Evolutionary conservation across 2,888 invertebrate genomes (phyloP), one percentile per base, ranked within the genome.

Genomic region (Allolobophora icterica): DNA sequence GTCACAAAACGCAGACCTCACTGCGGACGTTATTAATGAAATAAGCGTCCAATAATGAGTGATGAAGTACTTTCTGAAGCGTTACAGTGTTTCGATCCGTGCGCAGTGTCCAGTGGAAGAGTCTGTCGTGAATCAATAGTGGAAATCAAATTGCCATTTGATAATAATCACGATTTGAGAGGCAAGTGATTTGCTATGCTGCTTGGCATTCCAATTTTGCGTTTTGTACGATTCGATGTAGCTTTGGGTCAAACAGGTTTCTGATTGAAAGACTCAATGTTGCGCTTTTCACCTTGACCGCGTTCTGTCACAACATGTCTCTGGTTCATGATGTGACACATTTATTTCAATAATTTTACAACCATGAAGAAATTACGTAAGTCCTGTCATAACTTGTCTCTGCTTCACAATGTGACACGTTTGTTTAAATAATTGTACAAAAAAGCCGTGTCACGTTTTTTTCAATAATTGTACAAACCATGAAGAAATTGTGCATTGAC

Each of bases 131-230:
- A n/a, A 71, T 71, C 71, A 71, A n/a, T 71, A 71, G 11, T 71
- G 71, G n/a, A n/a, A 71, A 71, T 71, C 30, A 71, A 71, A 71
- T 71, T 71, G 71, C n/a, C 30, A 71, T 30, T 71, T 71, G 71
- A 71, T 71, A 71, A 71, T 71, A n/a, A 71, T 71, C 71, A 71
- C 30, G n/a, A 71, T 71, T n/a, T 71, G n/a, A 71, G 71, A 71
- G 71, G 71, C 71, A 71, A n/a, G 71, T 71, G 71, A 71, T 71
- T 71, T 71, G 71, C 71, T 71, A 71, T n/a, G 71, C 71, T n/a
- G 71, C n/a, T 30, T 71, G 71, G 71, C 71, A 71, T n/a, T 71
- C n/a, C 71, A 71, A 71, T 71, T 71, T 71, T 71, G 24, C 71
- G 30, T n/a, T 30, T 71, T n/a, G 11, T 71, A 13, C 71, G n/a